phyloP scores from a whole-genome alignment of 2,797 vertebrate species.

The Denticeps clupeoides region DNA sequence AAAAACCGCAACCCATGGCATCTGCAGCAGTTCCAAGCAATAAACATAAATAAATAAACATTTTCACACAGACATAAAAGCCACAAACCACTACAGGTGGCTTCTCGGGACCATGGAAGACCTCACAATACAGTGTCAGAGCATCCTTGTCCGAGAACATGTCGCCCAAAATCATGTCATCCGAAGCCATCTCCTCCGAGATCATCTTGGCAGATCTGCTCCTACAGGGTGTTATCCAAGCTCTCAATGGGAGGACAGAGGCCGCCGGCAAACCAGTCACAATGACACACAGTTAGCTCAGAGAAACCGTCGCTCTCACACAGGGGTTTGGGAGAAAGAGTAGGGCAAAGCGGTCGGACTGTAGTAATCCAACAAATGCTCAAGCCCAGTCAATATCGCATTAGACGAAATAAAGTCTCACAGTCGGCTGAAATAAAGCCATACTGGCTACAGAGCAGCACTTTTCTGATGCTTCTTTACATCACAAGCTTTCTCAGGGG shows the following conservation, averaged over 20 bases:
- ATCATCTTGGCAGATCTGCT: no score
- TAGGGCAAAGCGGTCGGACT: slow-evolving; percentile 18
- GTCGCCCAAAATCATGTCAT: neutral
- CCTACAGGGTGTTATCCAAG: no score
- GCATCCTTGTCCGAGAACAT: slow-evolving; percentile 19
- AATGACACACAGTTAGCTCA: no score
- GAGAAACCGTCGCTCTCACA: no score
- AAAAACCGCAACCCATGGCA: no score
- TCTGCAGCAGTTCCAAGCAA: no score
- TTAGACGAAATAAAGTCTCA: slow-evolving; percentile 38
- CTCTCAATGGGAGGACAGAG: no score
- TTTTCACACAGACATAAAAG: neutral
- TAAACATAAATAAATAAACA: neutral
- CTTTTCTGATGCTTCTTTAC: slow-evolving; percentile 37
- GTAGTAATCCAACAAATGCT: slow-evolving; percentile 15
- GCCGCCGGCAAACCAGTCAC: no score
- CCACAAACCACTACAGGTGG: slow-evolving; percentile 12
- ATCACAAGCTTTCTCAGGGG: slow-evolving; percentile 30
- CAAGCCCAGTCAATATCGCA: slow-evolving; percentile 36
- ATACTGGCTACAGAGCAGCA: slow-evolving; percentile 50
- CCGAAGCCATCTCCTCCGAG: neutral
- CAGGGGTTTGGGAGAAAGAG: slow-evolving; percentile 31
- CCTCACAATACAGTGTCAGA: slow-evolving; percentile 28
- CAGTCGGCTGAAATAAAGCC: slow-evolving; percentile 33
- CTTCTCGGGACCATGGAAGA: slow-evolving; percentile 30